phyloP scores from a whole-genome alignment of 2,888 invertebrate genomes.

The Conchocele bisecta region DNA sequence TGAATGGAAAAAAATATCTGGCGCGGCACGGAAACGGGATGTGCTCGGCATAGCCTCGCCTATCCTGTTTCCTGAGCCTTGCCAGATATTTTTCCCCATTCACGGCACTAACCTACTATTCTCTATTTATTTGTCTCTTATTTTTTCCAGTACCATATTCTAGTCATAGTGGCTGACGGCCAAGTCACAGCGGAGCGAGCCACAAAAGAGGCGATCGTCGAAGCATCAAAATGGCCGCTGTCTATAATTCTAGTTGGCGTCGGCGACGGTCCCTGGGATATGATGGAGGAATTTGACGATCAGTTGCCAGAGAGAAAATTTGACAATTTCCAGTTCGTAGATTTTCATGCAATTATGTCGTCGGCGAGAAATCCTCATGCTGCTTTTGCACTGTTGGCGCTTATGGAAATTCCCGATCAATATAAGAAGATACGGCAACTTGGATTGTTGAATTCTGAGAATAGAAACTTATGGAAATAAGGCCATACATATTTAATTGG shows the following conservation, averaged over 20 bases:
- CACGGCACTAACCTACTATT: too few species aligned
- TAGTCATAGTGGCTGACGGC: constrained; percentile 84
- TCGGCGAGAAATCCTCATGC: constrained; percentile 73
- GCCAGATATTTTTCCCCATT: too few species aligned
- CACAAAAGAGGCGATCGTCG: constrained; percentile 84
- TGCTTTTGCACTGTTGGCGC: constrained; percentile 84
- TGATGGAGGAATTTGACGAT: constrained; percentile 84
- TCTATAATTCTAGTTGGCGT: constrained; percentile 85
- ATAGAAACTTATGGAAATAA: too few species aligned
- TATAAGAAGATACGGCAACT: constrained; percentile 78
- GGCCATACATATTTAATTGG: too few species aligned
- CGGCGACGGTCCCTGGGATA: constrained; percentile 85
- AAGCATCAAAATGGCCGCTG: constrained; percentile 84
- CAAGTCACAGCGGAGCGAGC: constrained; percentile 84
- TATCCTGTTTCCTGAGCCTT: too few species aligned
- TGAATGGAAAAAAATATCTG: too few species aligned
- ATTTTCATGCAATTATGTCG: constrained; percentile 82
- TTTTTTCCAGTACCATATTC: constrained; percentile 83
- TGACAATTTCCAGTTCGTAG: constrained; percentile 85
- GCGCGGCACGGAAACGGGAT: too few species aligned
- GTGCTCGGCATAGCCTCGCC: too few species aligned
- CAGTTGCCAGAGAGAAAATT: constrained; percentile 83
- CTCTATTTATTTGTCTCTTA: not conserved
- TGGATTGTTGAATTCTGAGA: constrained; percentile 56
- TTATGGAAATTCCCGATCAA: constrained; percentile 85